Conservation (phyloP, 2,797 vertebrate genomes). For the Chiroxiphia lanceolata region DNA sequence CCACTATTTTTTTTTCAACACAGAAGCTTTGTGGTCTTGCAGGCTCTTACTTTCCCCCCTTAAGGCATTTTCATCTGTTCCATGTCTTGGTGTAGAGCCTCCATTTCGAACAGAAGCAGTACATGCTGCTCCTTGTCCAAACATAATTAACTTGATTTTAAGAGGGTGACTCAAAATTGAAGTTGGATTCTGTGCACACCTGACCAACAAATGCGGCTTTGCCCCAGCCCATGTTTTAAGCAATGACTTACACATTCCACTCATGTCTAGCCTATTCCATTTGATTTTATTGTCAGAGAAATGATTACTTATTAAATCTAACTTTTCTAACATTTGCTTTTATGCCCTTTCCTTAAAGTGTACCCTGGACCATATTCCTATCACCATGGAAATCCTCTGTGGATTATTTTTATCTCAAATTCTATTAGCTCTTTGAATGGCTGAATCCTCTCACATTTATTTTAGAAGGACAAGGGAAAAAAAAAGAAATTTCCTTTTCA, state of each 20-base stretch:
- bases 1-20: background rate
- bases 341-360: slow-evolving; percentile 44
- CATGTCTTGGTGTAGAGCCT: background rate
- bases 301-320: slow-evolving; percentile 61
- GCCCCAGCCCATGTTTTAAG: slow-evolving; percentile 18
- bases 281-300: slow-evolving; percentile 58
- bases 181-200: background rate
- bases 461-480: slow-evolving; percentile 37
- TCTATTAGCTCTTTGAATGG: slow-evolving; percentile 40
- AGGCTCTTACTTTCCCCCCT: background rate
- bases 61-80: background rate
- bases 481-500: slow-evolving; percentile 37
- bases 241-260: slow-evolving; percentile 8
- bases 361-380: background rate
- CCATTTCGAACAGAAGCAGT: background rate
- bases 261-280: slow-evolving; percentile 14
- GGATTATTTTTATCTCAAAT: slow-evolving; percentile 58
- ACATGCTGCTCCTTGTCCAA: background rate
- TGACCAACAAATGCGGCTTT: slow-evolving; percentile 10
- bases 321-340: slow-evolving; percentile 46
- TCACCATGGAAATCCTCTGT: slow-evolving; percentile 52
- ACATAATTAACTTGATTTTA: slow-evolving; percentile 21
- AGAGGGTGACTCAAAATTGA: background rate
- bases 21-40: background rate
- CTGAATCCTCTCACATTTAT: slow-evolving; percentile 61